Percentiles rank a stretch among this genome's conserved stretches.
These are phyloP conservation scores for Pseudococcus viburni DNA, from an alignment of 2,888 invertebrate species.

Conservation along the genomic window DNA sequence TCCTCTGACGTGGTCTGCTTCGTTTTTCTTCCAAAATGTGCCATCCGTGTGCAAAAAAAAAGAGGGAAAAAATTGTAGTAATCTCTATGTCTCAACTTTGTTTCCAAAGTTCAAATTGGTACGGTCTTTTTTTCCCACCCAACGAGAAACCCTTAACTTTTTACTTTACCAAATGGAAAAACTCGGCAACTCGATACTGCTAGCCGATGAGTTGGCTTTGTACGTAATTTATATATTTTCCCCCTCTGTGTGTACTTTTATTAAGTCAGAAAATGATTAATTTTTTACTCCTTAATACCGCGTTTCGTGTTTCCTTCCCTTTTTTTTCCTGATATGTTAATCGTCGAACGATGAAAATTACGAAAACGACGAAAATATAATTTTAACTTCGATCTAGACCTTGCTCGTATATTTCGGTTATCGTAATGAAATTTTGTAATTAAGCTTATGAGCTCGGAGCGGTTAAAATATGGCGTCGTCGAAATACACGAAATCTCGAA, in stretches of 20 bases:
- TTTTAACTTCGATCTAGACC: neutral
- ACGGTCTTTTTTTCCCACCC: neutral
- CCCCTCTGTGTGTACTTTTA: neutral
- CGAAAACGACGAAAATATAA: neutral
- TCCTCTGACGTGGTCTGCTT: neutral
- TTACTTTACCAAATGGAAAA: constrained; percentile 41
- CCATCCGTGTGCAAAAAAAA: neutral
- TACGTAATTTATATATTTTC: constrained; percentile 2
- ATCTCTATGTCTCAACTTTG: constrained; percentile 25
- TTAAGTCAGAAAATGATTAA: constrained; percentile 14
- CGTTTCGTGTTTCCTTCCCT: neutral
- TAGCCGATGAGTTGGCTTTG: constrained; percentile 3
- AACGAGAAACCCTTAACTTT: constrained; percentile 3
- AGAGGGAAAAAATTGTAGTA: neutral
- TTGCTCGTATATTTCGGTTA: neutral
- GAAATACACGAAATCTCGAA: neutral
- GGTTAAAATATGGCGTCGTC: neutral
- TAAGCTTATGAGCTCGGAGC: neutral
- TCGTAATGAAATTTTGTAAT: constrained; percentile 31
- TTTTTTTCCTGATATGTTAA: neutral
- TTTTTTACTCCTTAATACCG: neutral
- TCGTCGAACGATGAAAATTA: constrained; percentile 6
- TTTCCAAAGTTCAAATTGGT: constrained; percentile 37
- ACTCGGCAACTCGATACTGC: neutral
- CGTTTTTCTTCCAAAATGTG: neutral